Base-by-base conservation (phyloP, 1,140 invertebrate species). In the Andrena cerasifolii region DNA sequence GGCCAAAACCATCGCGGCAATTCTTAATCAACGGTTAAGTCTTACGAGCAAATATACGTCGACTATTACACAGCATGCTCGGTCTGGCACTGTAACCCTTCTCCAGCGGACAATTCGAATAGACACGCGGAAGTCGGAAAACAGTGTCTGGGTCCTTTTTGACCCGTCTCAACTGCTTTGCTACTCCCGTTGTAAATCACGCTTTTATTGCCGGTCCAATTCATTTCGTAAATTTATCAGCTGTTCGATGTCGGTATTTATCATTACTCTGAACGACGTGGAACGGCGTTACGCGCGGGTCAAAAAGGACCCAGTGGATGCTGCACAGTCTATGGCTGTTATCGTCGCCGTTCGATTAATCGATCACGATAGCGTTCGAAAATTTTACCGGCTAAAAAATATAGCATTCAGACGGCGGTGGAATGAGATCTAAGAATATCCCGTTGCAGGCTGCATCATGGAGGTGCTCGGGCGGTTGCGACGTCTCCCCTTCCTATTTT, bases 401-500 rank as follows among this genome's bases (percentile, higher is more conserved):
- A 56, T 67, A 75, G 28, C 28, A 24, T 53, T 73, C 21, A 33
- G 36, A 40, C 21, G 33, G 40, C 33, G 24, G 73, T 14, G 28
- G 36, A 47, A 68, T 58, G 26, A 58, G 56, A 68, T 58, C 43
- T 76, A 76, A 76, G 53, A 77, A 71, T 77, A 77, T 77, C 43
- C 18, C 6, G 8, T 45, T 26, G n/a, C 16, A n/a, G 63, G 14
- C 40, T 62, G 14, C 54, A 74, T 78, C 63, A 82, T 79, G 70
- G 80, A 82, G 82, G 82, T 67, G 72, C 63, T 61, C 70, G 59
- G 51, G 84, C 68, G 71, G 16, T 10, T 47, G 71, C 76, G 31
- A 72, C 65, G 43, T 45, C 36, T 40, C 84, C 82, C 73, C 80
- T 84, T 82, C 79, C 82, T 75, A 75, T 82, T 87, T 87, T 81